Conservation (phyloP, 2,888 invertebrate species). For the Yponomeuta evonymella region DNA sequence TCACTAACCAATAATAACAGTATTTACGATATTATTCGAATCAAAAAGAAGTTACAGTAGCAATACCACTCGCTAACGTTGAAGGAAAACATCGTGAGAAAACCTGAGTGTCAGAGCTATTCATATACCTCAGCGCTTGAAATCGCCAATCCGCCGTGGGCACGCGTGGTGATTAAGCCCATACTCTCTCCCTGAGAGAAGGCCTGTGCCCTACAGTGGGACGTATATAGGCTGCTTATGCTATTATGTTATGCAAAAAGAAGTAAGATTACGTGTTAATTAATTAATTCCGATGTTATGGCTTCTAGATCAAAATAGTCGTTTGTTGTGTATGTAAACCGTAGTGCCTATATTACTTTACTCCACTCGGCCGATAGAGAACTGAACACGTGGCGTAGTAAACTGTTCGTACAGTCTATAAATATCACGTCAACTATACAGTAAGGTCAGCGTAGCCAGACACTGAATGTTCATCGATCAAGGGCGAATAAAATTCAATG, state of each 20-base stretch:
- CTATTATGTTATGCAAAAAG: not conserved
- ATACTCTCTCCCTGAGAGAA: too few species aligned
- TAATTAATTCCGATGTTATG: not conserved
- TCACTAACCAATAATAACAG: not conserved
- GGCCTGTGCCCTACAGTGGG: too few species aligned
- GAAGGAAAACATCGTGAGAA: too few species aligned
- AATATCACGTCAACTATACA: not conserved
- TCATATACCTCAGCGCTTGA: too few species aligned
- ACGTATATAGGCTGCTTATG: too few species aligned
- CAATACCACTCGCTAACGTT: too few species aligned
- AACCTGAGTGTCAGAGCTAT: too few species aligned
- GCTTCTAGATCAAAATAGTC: not conserved
- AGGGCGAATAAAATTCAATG: slow-evolving; percentile 8
- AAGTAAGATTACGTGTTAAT: not conserved
- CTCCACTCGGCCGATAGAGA: not conserved
- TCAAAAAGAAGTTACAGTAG: not conserved
- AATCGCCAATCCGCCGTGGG: too few species aligned
- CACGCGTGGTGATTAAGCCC: too few species aligned
- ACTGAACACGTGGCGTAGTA: slow-evolving; percentile 10
- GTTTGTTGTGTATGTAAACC: not conserved
- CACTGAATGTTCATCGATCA: not conserved
- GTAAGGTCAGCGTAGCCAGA: not conserved
- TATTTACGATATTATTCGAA: not conserved
- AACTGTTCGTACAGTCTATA: slow-evolving; percentile 9
- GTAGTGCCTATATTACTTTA: not conserved